Evolutionary conservation across 2,797 vertebrate genomes (phyloP).

Genomic region (Psittacula echo): DNA sequence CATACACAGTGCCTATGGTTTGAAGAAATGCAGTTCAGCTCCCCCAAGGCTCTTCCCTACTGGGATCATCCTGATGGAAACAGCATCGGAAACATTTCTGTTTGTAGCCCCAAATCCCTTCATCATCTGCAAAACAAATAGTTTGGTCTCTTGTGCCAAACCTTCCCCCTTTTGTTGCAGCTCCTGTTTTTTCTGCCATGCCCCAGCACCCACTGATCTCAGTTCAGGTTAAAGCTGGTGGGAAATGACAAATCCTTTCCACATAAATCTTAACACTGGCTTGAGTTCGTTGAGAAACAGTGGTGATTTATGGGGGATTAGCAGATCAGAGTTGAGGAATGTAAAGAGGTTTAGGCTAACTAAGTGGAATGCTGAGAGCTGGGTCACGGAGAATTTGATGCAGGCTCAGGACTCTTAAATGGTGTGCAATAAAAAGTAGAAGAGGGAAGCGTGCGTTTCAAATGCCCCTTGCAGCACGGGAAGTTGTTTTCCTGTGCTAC

Average conservation of each 20-base stretch:
- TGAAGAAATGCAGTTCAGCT: neutral
- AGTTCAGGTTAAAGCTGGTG: conserved; percentile 65
- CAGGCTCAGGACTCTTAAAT: conserved; percentile 33
- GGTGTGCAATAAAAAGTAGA: conserved; percentile 24
- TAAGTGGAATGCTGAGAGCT: conserved; percentile 54
- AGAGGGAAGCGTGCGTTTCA: neutral
- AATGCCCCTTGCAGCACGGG: neutral
- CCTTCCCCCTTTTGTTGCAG: rapidly evolving
- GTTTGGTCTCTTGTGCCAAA: rapidly evolving
- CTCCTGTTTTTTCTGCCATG: neutral
- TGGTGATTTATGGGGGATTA: conserved; percentile 73
- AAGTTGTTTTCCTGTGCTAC: neutral
- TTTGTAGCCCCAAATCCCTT: neutral
- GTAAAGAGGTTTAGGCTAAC: conserved; percentile 72
- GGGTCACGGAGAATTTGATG: conserved; percentile 59
- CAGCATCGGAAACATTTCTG: rapidly evolving
- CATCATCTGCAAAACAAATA: neutral
- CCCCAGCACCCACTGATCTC: neutral
- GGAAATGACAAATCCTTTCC: conserved; percentile 74
- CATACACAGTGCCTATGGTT: rapidly evolving
- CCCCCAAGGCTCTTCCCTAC: neutral
- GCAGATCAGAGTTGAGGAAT: conserved; percentile 74
- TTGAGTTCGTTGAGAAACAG: conserved; percentile 46
- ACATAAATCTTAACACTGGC: conserved; percentile 57
- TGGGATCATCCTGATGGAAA: neutral